Evolutionary conservation across 2,797 vertebrate genomes (phyloP).

Genomic region (Threskiornis aethiopicus): DNA sequence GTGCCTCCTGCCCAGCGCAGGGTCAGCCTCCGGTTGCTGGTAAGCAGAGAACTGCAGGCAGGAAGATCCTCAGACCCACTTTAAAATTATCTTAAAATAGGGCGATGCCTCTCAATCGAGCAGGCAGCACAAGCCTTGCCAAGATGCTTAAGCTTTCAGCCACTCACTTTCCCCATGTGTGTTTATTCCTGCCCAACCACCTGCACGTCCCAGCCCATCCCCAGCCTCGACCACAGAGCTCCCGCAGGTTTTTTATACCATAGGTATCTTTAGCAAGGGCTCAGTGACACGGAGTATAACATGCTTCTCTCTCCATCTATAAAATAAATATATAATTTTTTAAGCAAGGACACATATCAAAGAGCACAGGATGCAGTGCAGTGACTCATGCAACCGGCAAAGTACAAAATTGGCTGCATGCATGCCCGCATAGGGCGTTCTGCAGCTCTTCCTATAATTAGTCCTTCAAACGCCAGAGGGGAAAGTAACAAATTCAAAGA

Average conservation of each 20-base stretch:
- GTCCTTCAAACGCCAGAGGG: constrained; percentile 53
- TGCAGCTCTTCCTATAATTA: constrained; percentile 54
- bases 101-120: background rate
- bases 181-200: background rate
- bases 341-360: constrained; percentile 17
- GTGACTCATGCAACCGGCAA: constrained; percentile 47
- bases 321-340: constrained; percentile 5
- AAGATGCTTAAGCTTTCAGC: background rate
- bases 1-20: accelerated
- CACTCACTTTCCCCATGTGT: background rate
- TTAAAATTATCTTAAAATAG: constrained; percentile 5
- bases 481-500: constrained; percentile 64
- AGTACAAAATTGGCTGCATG: constrained; percentile 47
- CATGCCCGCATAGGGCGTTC: constrained; percentile 10
- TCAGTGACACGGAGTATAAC: background rate
- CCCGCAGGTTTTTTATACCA: background rate
- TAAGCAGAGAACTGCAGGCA: background rate
- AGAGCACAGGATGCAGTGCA: constrained; percentile 44
- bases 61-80: background rate
- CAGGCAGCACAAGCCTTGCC: background rate
- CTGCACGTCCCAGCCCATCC: background rate
- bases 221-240: background rate
- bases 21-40: background rate
- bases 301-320: background rate
- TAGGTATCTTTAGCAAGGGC: background rate